Evolutionary conservation across 2,113 vertebrate genomes (phyloP), one percentile per base, ranked within the genome.

Genomic region (Heterotilapia buettikoferi): DNA sequence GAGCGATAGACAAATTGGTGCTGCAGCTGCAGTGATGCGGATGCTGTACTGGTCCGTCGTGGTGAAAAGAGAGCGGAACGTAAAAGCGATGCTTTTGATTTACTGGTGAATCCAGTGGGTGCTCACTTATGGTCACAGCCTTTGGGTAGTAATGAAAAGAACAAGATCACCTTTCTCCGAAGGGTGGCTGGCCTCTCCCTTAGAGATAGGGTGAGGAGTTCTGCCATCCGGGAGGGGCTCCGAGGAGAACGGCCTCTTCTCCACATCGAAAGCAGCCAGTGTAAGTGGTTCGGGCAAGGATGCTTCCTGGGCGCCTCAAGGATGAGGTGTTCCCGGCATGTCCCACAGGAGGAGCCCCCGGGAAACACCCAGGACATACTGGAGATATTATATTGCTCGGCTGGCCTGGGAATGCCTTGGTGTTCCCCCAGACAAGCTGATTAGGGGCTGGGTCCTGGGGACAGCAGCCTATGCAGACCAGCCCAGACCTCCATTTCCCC

Each of bases 31-130:
- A 21, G 52, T 54, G 52, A 54, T 54, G 52, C 3, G n/a, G 52
- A 6, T 21, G 10, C 52, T 54, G n/a, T 54, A 21, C 52, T 3
- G 5, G n/a, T 54, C 19, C 1, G 2, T 54, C 0, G 1, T 54
- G 52, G n/a, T 21, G n/a, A 54, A 54, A 21, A 54, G 52, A 54
- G 52, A 54, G 52, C 3, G 3, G 52, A 54, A 12, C 5, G n/a
- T 54, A 2, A 54, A 54, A 21, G 52, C 6, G 1, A 12, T 1
- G 10, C 52, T 54, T n/a, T 56, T 56, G 53, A 56, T 56, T 56
- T 3, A 56, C n/a, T 24, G 21, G 53, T 56, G 10, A 21, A 56
- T 56, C 53, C n/a, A 7, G 53, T 54, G 53, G 50, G n/a, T 54
- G n/a, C 10, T 56, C 53, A 56, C 53, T 56, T 56, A 56, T 56